Base-by-base conservation (phyloP, 2,797 vertebrate genomes). In the Gastrophryne carolinensis region DNA sequence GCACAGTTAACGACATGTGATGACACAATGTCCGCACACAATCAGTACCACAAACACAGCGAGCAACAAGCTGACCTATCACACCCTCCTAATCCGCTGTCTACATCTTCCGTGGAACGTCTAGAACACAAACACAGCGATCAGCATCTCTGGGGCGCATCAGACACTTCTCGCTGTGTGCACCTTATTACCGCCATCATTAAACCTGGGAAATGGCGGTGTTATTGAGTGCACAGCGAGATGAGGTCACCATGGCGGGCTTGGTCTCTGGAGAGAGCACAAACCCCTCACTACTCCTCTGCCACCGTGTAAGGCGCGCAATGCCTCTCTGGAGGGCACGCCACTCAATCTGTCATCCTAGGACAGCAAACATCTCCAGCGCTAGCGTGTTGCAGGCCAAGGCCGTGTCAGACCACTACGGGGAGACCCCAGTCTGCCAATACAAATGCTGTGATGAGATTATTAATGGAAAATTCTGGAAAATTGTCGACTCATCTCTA, bases 151-250 rank as follows among this genome's bases (percentile, higher is more conserved):
- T 50, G 23, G 49, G 30, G 23, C 7, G 19, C 49, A 2, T 11
- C 35, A 26, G 15, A 3, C 24, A 29, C 26, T 29, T 7, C 2
- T 61, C 30, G 19, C 39, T 57, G 72, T 29, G 8, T 49, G 37
- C 73, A 62, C 50, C 57, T 70, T 70, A 63, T 76, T 76, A 70
- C 27, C 17, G 47, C 27, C 17, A 21, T 68, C 54, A 75, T 68
- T 75, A 68, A 68, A 61, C 32, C 66, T 19, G 47, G 8, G 63
- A 27, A 35, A 66, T 66, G 47, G 66, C 29, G 57, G 49, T n/a
- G 49, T 61, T 70, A 70, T 56, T 41, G 57, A 76, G 64, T 62
- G 54, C 35, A 10, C 29, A 37, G 54, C 8, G 35, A 21, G 44
- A 21, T 15, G 21, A 15, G 19, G 50, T 11, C 12, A 19, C 23